These are phyloP conservation scores for Zaprionus inermis DNA, from an alignment of 1,140 invertebrate species.

Conservation along the genomic window DNA sequence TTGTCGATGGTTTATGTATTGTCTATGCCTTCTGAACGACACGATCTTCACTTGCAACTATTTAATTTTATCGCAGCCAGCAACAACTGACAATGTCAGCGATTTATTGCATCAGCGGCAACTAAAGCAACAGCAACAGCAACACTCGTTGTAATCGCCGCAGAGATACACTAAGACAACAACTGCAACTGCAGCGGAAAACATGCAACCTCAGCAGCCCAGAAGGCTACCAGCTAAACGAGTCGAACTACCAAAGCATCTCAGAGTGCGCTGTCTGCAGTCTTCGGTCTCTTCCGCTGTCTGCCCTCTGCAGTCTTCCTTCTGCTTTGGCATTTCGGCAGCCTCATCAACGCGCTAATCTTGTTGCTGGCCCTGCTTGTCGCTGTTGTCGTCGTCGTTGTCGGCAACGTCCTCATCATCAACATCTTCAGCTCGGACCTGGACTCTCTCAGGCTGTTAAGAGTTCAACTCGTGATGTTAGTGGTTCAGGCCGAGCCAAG, in stretches of 20 bases:
- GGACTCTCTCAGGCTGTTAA: conserved; percentile 72
- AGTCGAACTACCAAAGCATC: conserved; percentile 13
- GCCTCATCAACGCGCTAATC: conserved; percentile 53
- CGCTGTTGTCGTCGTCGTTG: conserved; percentile 51
- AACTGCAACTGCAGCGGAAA: conserved; percentile 18
- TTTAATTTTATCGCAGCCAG: conserved; percentile 71
- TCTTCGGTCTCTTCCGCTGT: conserved; percentile 4
- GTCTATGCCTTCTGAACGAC: conserved; percentile 25
- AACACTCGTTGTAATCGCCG: conserved; percentile 62
- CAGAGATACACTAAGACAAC: conserved; percentile 58
- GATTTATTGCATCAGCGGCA: conserved; percentile 74
- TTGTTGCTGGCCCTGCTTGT: conserved; percentile 29
- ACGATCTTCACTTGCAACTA: conserved; percentile 56
- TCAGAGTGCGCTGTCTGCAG: conserved; percentile 1
- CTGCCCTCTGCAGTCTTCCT: conserved; percentile 7
- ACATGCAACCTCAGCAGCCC: conserved; percentile 78
- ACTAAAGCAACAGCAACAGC: conserved; percentile 52
- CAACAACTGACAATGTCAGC: conserved; percentile 64
- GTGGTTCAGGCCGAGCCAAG: conserved; percentile 73
- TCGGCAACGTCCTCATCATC: conserved; percentile 68
- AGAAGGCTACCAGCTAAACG: conserved; percentile 62
- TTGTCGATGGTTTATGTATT: conserved; percentile 1
- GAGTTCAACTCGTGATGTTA: conserved; percentile 81
- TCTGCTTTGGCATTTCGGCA: conserved; percentile 53
- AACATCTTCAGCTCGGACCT: conserved; percentile 50